phyloP scores from a whole-genome alignment of 2,888 invertebrate species.

The Lomographa bimaculata region DNA sequence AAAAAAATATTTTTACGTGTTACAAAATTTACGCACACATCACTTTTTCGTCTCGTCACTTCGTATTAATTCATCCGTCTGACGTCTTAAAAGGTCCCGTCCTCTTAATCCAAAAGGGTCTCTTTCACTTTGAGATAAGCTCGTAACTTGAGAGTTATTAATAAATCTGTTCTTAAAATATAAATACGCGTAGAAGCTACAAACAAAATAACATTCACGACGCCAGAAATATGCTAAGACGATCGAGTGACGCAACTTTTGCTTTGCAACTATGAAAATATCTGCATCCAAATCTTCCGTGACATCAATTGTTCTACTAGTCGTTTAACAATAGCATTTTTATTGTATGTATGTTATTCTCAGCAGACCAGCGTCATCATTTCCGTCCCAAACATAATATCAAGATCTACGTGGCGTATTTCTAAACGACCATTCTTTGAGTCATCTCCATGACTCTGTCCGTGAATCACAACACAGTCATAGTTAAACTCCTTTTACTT shows the following conservation, averaged over 20 bases:
- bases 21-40: too few species aligned
- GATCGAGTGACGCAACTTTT: slow-evolving; percentile 25
- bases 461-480: slow-evolving; percentile 36
- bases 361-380: too few species aligned
- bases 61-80: slow-evolving; percentile 4
- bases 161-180: slow-evolving; percentile 10
- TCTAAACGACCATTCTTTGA: too few species aligned
- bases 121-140: background rate
- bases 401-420: too few species aligned
- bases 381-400: too few species aligned
- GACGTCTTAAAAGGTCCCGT: background rate
- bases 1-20: too few species aligned
- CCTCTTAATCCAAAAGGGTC: background rate
- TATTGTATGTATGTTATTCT: too few species aligned
- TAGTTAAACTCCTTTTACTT: slow-evolving; percentile 35
- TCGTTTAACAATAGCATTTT: too few species aligned
- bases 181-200: slow-evolving; percentile 8
- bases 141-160: slow-evolving; percentile 5
- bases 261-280: too few species aligned
- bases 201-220: slow-evolving; percentile 13
- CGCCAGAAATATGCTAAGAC: slow-evolving; percentile 12
- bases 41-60: too few species aligned
- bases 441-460: slow-evolving; percentile 16
- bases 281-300: too few species aligned
- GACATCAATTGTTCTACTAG: too few species aligned